phyloP scores from a whole-genome alignment of 2,888 invertebrate species.

The Myopa testacea region DNA sequence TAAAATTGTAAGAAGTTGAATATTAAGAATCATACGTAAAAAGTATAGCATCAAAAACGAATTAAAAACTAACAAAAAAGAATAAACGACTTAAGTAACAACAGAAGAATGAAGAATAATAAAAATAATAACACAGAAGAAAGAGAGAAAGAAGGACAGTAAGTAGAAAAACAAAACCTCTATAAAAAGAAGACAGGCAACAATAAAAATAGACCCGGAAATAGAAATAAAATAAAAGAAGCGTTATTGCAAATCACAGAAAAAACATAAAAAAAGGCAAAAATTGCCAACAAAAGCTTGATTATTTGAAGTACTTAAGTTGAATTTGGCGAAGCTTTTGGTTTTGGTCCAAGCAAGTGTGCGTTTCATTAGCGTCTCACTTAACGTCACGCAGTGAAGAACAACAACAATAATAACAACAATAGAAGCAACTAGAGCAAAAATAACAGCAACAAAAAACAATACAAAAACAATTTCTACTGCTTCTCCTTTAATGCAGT shows the following conservation, averaged over 20 bases:
- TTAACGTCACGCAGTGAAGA: conserved; percentile 20
- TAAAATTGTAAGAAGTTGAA: too few species aligned
- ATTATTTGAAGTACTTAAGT: background rate
- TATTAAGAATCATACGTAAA: too few species aligned
- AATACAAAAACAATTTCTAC: background rate
- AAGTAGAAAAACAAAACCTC: background rate
- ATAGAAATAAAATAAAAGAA: background rate
- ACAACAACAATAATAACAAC: background rate
- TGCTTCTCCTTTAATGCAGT: background rate
- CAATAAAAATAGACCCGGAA: background rate
- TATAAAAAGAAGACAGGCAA: background rate
- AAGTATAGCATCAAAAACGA: too few species aligned
- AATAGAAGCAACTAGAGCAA: background rate
- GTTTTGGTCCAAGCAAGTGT: background rate
- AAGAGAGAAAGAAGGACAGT: background rate
- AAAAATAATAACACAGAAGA: background rate
- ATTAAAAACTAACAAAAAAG: too few species aligned
- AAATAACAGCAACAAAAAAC: background rate
- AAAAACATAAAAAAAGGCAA: background rate
- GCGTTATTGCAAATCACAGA: conserved; percentile 5
- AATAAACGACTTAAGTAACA: too few species aligned
- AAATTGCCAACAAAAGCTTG: background rate
- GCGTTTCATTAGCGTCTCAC: conserved; percentile 29
- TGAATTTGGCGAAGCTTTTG: conserved; percentile 14
- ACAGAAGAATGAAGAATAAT: background rate